These are phyloP conservation scores for Phycodurus eques DNA, from an alignment of 2,113 vertebrate genomes.

Conservation along the genomic window DNA sequence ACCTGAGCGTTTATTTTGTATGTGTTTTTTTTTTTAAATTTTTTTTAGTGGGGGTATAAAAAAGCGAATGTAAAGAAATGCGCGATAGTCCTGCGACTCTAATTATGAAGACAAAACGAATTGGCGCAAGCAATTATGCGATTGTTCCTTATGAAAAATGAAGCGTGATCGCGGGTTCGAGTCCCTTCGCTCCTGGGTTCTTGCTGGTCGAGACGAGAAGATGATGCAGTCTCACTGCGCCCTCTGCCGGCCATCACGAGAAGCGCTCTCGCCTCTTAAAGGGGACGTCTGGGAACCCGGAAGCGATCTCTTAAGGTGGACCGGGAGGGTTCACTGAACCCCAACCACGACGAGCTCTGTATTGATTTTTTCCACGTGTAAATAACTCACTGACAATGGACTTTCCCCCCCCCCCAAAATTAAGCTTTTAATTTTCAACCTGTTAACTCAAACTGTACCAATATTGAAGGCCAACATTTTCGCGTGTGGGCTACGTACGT, in stretches of 20 bases:
- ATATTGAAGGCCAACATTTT: background rate
- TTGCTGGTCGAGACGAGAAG: background rate
- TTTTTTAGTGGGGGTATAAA: background rate
- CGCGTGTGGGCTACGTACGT: background rate
- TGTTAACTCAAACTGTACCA: background rate
- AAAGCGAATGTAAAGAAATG: background rate
- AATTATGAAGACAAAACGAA: slow-evolving; percentile 36
- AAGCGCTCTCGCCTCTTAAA: slow-evolving; percentile 49
- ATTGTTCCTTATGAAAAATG: slow-evolving; percentile 33
- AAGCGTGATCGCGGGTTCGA: slow-evolving; percentile 42
- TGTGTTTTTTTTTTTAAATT: background rate
- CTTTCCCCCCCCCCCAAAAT: no score
- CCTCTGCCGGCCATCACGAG: slow-evolving; percentile 5
- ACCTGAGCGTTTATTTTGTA: background rate
- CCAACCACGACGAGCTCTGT: background rate
- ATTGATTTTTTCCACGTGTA: background rate
- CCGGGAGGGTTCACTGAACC: slow-evolving; percentile 43
- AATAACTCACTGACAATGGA: no score
- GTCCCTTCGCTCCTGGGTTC: slow-evolving; percentile 27
- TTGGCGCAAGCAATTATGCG: slow-evolving; percentile 18
- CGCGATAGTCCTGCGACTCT: background rate
- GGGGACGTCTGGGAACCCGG: slow-evolving; percentile 61
- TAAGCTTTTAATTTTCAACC: background rate
- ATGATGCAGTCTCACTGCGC: slow-evolving; percentile 48
- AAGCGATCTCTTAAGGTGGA: slow-evolving; percentile 69